Percentiles rank a stretch among this genome's conserved stretches.
Evolutionary conservation across 2,113 vertebrate genomes (phyloP).

Genomic region (Peromyscus maniculatus): DNA sequence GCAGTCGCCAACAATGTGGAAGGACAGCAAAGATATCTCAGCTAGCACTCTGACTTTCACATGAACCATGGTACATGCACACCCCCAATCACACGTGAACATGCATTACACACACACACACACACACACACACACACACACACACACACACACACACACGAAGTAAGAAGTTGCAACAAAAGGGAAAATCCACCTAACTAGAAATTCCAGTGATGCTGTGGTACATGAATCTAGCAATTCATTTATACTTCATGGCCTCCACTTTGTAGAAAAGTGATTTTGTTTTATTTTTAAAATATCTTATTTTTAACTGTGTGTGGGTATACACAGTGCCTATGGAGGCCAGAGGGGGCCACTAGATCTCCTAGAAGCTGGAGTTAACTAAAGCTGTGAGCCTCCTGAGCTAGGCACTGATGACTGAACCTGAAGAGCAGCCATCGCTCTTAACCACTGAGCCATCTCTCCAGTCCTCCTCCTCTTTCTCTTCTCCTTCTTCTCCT

Average conservation of each 20-base stretch:
- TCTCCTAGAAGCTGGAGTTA: not conserved
- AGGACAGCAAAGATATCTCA: not conserved
- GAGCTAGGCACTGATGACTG: not conserved
- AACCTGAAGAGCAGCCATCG: not conserved
- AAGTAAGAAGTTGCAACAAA: not conserved
- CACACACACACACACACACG: not conserved
- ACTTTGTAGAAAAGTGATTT: not conserved
- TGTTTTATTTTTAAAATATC: not conserved
- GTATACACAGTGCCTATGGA: not conserved
- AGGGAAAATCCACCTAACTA: not conserved
- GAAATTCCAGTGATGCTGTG: not conserved
- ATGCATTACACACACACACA: not conserved
- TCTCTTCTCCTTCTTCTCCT: too few species aligned
- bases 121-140: not conserved
- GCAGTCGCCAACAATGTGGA: not conserved
- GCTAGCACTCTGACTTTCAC: not conserved
- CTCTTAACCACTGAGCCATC: not conserved
- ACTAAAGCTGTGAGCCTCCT: not conserved
- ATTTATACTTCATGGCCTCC: not conserved
- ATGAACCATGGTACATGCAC: not conserved
- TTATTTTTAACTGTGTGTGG: not conserved
- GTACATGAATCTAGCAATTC: not conserved
- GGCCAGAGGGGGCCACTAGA: not conserved
- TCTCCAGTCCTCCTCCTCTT: not conserved
- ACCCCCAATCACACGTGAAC: not conserved